Evolutionary conservation across 1,140 invertebrate genomes (phyloP), one percentile per base, ranked within the genome.

Genomic region (Tribolium castaneum): DNA sequence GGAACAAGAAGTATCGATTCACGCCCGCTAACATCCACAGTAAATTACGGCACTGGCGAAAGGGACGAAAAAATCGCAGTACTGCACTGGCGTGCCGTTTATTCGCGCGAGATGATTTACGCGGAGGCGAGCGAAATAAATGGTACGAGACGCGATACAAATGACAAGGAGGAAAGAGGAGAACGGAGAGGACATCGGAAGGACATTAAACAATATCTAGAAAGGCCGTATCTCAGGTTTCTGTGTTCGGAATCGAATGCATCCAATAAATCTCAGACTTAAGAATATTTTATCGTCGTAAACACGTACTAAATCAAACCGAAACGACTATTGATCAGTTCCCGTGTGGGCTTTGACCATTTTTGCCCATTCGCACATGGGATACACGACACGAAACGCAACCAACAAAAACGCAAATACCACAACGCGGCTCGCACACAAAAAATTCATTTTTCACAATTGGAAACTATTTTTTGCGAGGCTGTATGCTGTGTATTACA

Each of bases 281-380:
- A 66, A 70, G 73, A 79, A 75, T 79, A 79, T 79, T 79, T 79
- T 79, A 79, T 62, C 75, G 77, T 79, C 59, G 73, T 71, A 79
- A 79, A 79, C 77, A 79, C 77, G 77, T 76, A 75, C 72, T 79
- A 76, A 79, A 79, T 79, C 77, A 79, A 79, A 79, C 50, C 59
- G 72, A 59, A 72, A 71, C 59, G 77, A 50, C 77, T 78, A 78
- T 78, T 78, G 77, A 78, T 78, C 77, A 78, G 77, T 66, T 52
- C 10, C 51, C 39, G 77, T 73, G 77, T 78, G 77, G 70, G 70
- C 50, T 72, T 25, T 19, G 16, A 5, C 13, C 16, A 72, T 72
- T 72, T 51, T 72, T 72, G 70, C 19, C 39, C 39, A 45, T 9
- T 45, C n/a, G 39, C n/a, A 45, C 39, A 45, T 45, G 39, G 39